A percentile compares a stretch with the other conserved stretches of the same genome.
Conservation (phyloP, 1,140 invertebrate species). For the Delia radicum region DNA sequence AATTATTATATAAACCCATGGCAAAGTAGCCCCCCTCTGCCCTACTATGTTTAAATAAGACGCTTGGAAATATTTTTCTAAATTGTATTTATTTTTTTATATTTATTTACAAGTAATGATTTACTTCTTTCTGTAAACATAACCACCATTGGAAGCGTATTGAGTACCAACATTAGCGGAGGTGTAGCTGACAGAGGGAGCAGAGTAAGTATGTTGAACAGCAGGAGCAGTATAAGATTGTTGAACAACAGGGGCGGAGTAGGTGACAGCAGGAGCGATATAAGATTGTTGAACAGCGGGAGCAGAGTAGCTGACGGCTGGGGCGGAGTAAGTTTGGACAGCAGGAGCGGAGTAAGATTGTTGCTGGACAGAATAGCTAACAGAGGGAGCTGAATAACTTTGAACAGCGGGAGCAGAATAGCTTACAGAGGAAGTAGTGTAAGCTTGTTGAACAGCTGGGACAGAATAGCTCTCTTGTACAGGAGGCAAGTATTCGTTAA, state of each 20-base stretch:
- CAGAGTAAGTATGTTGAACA: neutral
- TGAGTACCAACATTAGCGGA: constrained; percentile 44
- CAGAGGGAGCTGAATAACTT: constrained; percentile 25
- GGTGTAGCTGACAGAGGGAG: constrained; percentile 27
- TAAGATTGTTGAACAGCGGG: constrained; percentile 1
- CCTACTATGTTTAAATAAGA: too few relatives aligned
- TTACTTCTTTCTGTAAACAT: constrained; percentile 46
- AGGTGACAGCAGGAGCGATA: neutral
- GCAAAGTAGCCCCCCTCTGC: too few relatives aligned
- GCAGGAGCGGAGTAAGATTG: constrained; percentile 26
- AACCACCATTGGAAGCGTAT: constrained; percentile 51
- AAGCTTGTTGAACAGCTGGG: constrained; percentile 6
- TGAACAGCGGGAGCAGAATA: constrained; percentile 27
- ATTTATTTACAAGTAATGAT: neutral
- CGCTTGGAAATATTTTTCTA: too few relatives aligned
- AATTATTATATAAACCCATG: too few relatives aligned
- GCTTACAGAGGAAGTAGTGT: constrained; percentile 31
- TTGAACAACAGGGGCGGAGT: constrained; percentile 23
- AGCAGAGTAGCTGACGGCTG: constrained; percentile 11
- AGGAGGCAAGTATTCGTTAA: constrained; percentile 26
- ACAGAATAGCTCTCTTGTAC: constrained; percentile 28
- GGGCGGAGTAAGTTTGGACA: constrained; percentile 18
- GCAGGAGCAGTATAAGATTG: constrained; percentile 27
- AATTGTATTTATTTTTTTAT: too few relatives aligned
- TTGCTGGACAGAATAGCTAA: neutral